Conservation (phyloP, 2,888 invertebrate genomes). For the Polyommatus iphigenia region DNA sequence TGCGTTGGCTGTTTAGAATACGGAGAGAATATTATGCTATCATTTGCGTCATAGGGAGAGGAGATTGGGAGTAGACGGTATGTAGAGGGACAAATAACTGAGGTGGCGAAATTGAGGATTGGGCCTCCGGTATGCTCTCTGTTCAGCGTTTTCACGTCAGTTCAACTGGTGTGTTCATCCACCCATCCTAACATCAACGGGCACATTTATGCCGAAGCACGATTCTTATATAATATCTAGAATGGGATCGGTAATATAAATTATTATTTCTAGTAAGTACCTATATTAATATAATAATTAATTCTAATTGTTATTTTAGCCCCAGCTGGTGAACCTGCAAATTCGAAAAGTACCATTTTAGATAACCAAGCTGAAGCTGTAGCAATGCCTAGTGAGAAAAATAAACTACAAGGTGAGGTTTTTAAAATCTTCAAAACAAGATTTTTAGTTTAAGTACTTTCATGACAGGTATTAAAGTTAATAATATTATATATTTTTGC, state of each 20-base stretch:
- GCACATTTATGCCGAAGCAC: no score
- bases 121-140: no score
- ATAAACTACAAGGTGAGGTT: conserved; percentile 33
- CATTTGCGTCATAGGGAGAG: no score
- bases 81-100: no score
- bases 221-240: no score
- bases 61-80: no score
- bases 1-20: no score
- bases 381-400: conserved; percentile 29
- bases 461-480: background rate
- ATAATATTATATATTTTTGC: conserved; percentile 9
- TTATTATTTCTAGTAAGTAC: conserved; percentile 25
- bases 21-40: no score
- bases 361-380: conserved; percentile 25
- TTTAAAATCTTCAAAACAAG: conserved; percentile 26
- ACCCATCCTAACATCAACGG: no score
- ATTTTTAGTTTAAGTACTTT: conserved; percentile 15
- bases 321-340: conserved; percentile 28
- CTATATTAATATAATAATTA: conserved; percentile 22
- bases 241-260: conserved; percentile 21
- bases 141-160: no score
- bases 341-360: conserved; percentile 32
- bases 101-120: no score
- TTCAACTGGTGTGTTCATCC: no score
- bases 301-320: conserved; percentile 33